Evolutionary conservation across 1,140 invertebrate species (phyloP), one percentile per base, ranked within the genome.

Genomic region (Sinella curviseta): DNA sequence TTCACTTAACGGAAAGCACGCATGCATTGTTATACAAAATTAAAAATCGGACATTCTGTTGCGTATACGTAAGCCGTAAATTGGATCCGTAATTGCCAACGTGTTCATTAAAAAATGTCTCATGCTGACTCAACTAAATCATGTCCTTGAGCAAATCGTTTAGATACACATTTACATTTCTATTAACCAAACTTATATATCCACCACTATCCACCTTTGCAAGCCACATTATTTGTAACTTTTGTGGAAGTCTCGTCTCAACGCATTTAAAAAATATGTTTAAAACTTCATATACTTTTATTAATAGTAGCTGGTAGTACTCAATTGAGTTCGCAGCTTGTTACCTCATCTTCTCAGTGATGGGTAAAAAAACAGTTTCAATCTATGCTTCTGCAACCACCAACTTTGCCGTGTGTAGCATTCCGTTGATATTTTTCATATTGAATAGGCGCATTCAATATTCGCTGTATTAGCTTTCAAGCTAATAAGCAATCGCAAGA

Each of bases 101-200:
- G 39, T 60, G 4, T 60, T 60, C 3, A 70, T 3, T 60, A 8
- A 70, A 30, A 70, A 70, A 70, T 70, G 31, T 70, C 65, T 70
- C 65, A 70, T 24, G 65, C 65, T 70, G 65, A 33, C 30, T 70
- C 30, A 33, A 33, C 65, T 70, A 70, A 70, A 70, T 70, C 65
- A 70, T 70, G 65, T 70, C 65, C 65, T 70, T 70, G 65, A 70
- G 30, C 65, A 70, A 70, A 70, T 33, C 26, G 26, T 70, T 70
- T 70, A 70, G 57, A 16, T 65, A 31, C 65, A 70, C 65, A 60
- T 17, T 26, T 17, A 60, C 24, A 60, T 60, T 48, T 48, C 39
- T 48, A 48, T 48, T 48, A 48, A 20, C 39, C 39, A 48, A 48
- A 48, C 39, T 48, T 20, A 48, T 12, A 48, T 48, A 20, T 48